phyloP scores from a whole-genome alignment of 2,113 vertebrate genomes.

The Thymallus thymallus region DNA sequence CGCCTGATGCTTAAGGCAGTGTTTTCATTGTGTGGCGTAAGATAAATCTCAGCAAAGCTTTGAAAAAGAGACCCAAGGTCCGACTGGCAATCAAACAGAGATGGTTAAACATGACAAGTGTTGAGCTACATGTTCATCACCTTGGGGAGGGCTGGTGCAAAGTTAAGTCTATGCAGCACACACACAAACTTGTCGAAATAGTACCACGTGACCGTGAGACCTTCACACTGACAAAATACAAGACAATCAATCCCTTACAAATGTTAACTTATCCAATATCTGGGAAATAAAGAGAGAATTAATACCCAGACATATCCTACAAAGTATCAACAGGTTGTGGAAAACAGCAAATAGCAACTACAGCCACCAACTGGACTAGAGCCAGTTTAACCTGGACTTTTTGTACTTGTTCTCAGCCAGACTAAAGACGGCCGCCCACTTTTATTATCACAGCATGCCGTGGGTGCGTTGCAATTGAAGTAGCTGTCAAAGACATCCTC shows the following conservation, averaged over 20 bases:
- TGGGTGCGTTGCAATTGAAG: constrained; percentile 40
- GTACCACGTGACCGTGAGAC: constrained; percentile 33
- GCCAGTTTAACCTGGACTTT: neutral
- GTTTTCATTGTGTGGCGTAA: constrained; percentile 6
- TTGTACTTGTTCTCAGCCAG: constrained; percentile 12
- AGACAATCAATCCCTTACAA: constrained; percentile 20
- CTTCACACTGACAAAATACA: constrained; percentile 44
- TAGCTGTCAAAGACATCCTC: constrained; percentile 44
- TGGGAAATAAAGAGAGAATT: constrained; percentile 28
- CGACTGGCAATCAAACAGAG: constrained; percentile 9
- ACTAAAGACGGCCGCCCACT: constrained; percentile 49
- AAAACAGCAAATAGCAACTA: constrained; percentile 48
- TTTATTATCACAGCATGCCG: constrained; percentile 42
- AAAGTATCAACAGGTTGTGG: constrained; percentile 62
- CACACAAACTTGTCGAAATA: constrained; percentile 27
- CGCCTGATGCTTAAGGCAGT: constrained; percentile 9
- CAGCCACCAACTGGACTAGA: constrained; percentile 22
- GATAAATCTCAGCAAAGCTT: constrained; percentile 4
- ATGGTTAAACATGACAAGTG: constrained; percentile 19
- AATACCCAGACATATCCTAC: constrained; percentile 51
- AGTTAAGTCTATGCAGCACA: constrained; percentile 46
- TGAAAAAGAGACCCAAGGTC: neutral
- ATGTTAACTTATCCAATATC: constrained; percentile 45
- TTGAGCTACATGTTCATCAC: constrained; percentile 11
- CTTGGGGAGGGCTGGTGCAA: constrained; percentile 44